Percentiles rank a stretch among this genome's conserved stretches.
These are phyloP conservation scores for Vulpes ferrilata DNA, from an alignment of 2,113 vertebrate species.

Conservation along the genomic window DNA sequence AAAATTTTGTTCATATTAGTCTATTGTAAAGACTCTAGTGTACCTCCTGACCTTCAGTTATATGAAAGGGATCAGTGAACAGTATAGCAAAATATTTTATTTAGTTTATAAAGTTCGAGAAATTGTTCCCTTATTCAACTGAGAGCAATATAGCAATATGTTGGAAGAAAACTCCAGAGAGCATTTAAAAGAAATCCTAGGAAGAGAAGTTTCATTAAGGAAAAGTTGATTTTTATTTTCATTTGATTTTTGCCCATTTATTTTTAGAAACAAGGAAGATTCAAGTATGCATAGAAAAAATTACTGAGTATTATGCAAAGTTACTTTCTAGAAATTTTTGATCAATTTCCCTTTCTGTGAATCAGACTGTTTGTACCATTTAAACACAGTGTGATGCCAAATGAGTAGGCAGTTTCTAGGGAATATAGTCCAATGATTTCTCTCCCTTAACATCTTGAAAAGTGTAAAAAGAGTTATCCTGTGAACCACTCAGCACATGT, in stretches of 20 bases:
- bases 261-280: conserved; percentile 16
- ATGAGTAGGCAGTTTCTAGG: conserved; percentile 36
- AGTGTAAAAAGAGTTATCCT: conserved; percentile 27
- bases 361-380: conserved; percentile 12
- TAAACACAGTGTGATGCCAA: conserved; percentile 37
- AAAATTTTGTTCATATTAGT: background rate
- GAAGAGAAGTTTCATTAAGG: background rate
- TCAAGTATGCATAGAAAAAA: background rate
- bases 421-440: background rate
- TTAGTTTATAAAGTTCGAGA: background rate
- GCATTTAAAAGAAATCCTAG: conserved; percentile 1
- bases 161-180: conserved; percentile 27
- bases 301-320: conserved; percentile 3
- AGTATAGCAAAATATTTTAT: background rate
- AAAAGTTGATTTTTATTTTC: conserved; percentile 31
- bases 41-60: background rate
- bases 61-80: conserved; percentile 32
- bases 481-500: background rate
- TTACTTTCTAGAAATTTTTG: conserved; percentile 47
- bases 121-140: background rate
- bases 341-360: conserved; percentile 35
- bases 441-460: background rate
- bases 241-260: conserved; percentile 33
- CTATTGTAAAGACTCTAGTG: background rate
- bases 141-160: background rate